These are phyloP conservation scores for Petrolisthes cinctipes DNA, from an alignment of 2,888 invertebrate genomes.

Conservation along the genomic window DNA sequence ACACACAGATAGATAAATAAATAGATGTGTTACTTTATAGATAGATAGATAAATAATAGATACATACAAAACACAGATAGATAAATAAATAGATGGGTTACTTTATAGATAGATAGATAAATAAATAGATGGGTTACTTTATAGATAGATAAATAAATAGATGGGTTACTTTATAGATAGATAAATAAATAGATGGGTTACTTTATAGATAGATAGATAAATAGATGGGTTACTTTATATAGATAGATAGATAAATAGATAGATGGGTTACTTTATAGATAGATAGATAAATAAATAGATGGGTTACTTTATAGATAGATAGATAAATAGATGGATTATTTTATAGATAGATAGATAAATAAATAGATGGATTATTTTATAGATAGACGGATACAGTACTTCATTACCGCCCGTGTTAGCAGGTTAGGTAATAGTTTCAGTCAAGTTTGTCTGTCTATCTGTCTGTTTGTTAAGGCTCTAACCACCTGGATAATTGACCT, in stretches of 20 bases:
- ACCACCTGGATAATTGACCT: too few relatives aligned
- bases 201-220: neutral
- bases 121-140: neutral
- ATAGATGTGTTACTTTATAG: neutral
- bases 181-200: neutral
- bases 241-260: too few relatives aligned
- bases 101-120: neutral
- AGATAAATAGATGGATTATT: neutral
- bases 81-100: neutral
- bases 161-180: neutral
- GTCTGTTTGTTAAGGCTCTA: too few relatives aligned
- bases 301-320: too few relatives aligned
- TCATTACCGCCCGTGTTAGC: too few relatives aligned
- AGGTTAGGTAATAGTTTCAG: too few relatives aligned
- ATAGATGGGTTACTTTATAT: too few relatives aligned
- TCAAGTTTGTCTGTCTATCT: too few relatives aligned
- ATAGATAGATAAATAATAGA: neutral
- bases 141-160: neutral
- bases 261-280: neutral
- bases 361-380: neutral
- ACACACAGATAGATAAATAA: conserved; percentile 2
- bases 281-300: neutral
- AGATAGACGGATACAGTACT: too few relatives aligned
- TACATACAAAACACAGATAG: too few relatives aligned
- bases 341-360: neutral